These are phyloP conservation scores for Cariama cristata DNA, from an alignment of 2,113 vertebrate species.

Conservation along the genomic window DNA sequence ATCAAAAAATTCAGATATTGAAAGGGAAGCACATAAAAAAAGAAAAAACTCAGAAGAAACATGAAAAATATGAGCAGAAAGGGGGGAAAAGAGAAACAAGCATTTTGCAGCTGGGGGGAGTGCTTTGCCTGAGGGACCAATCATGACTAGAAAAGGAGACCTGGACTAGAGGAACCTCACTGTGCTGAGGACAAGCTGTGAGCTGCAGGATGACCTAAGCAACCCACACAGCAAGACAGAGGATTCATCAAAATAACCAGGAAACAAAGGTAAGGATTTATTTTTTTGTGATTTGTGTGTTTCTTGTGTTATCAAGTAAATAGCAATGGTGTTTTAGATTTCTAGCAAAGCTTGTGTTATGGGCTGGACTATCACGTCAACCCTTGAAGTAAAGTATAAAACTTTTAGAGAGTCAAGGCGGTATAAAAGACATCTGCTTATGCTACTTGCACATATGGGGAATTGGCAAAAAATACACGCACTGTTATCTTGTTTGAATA, in stretches of 20 bases:
- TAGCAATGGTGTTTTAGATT: background rate
- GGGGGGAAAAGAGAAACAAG: background rate
- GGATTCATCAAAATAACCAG: background rate
- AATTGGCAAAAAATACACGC: accelerated
- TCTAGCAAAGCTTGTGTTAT: background rate
- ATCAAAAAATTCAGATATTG: background rate
- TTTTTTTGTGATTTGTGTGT: background rate
- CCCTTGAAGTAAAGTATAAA: background rate
- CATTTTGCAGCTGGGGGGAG: background rate
- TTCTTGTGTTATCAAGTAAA: background rate
- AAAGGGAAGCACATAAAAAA: background rate
- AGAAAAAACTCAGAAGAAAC: background rate
- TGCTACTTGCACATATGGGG: background rate
- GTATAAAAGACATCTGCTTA: background rate
- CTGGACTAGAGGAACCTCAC: background rate
- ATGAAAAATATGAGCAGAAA: background rate
- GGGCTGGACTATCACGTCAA: background rate
- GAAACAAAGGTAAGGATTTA: background rate
- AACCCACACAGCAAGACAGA: background rate
- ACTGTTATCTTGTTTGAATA: accelerated
- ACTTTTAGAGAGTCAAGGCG: background rate
- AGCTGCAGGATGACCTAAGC: background rate
- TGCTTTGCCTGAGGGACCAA: background rate
- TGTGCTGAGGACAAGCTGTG: background rate
- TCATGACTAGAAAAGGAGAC: background rate